phyloP scores from a whole-genome alignment of 2,888 invertebrate species.

The Lumbricus terrestris region DNA sequence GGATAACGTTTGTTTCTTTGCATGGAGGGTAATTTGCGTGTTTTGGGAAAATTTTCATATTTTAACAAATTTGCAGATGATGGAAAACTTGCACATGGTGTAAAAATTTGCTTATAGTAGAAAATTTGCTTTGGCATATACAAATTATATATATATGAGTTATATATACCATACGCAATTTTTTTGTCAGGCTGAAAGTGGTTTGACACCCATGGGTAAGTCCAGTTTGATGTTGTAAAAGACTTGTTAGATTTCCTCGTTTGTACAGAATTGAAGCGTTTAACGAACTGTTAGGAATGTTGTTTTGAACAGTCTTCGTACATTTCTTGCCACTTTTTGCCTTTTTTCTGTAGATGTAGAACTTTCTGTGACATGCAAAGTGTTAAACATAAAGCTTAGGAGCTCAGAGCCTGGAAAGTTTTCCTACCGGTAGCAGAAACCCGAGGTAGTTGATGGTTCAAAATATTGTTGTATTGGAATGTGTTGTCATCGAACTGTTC shows the following conservation, averaged over 20 bases:
- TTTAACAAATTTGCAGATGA: no score
- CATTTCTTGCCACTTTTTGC: background rate
- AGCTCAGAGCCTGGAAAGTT: background rate
- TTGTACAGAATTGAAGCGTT: background rate
- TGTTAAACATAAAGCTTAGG: background rate
- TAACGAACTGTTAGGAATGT: background rate
- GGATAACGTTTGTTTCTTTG: no score
- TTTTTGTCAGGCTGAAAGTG: background rate
- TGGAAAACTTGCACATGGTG: no score
- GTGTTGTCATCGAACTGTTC: background rate
- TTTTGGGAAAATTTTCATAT: no score
- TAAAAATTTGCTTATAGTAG: no score
- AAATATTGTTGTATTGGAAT: background rate
- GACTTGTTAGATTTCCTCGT: background rate
- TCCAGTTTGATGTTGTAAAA: background rate
- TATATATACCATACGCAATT: background rate
- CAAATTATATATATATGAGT: no score
- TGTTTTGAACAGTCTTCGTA: background rate
- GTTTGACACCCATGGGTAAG: background rate
- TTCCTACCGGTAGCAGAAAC: background rate
- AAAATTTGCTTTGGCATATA: no score
- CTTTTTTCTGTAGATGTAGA: conserved; percentile 3
- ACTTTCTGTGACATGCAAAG: background rate
- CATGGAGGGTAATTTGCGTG: no score
- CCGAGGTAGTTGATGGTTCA: background rate